Base-by-base conservation (phyloP, 1,140 invertebrate genomes). In the Drosophila tani region DNA sequence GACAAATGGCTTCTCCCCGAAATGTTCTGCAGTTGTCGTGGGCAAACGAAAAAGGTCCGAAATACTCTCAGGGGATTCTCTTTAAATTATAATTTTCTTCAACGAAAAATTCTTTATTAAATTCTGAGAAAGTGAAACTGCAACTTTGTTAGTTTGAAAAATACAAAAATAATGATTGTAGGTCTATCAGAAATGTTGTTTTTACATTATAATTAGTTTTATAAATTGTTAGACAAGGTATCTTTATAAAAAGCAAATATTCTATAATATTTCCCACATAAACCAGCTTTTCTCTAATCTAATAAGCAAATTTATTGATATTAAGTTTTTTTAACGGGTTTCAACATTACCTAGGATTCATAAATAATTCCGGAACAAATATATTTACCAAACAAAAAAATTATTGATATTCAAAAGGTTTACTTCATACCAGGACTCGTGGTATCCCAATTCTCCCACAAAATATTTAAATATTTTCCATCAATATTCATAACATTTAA, bases 401-500 rank as follows among this genome's bases (percentile, higher is more conserved):
- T n/a, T 7, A 38, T 40, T 40, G 5, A 40, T 24, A 57, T 57
- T 57, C 19, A 56, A 55, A 38, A 21, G 29, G 12, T 0, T 19
- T 2, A 17, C 2, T 1, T 45, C 19, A 19, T 27, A 5, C 2
- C 24, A 21, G 14, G 15, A 4, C 43, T 60, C 17, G 2, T 17
- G n/a, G 14, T 9, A 0, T 40, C 11, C 5, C 0, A 3, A 3
- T 15, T 8, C 4, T 2, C 7, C 1, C 32, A 35, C n/a, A 14
- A 41, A 50, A 32, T 41, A 41, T 43, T 19, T 19, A 50, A 17
- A 51, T 38, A 51, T 29, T 21, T 21, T 35, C 3, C 3, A 40
- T 60, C 3, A 68, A 63, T 45, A 62, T 74, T 62, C 57, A 74
- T 35, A 53, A 49, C 27, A 32, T 27, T 21, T 53, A 71, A 58